These are phyloP conservation scores for Microcebus lehilahytsara DNA, from an alignment of 2,113 vertebrate genomes.

Conservation along the genomic window DNA sequence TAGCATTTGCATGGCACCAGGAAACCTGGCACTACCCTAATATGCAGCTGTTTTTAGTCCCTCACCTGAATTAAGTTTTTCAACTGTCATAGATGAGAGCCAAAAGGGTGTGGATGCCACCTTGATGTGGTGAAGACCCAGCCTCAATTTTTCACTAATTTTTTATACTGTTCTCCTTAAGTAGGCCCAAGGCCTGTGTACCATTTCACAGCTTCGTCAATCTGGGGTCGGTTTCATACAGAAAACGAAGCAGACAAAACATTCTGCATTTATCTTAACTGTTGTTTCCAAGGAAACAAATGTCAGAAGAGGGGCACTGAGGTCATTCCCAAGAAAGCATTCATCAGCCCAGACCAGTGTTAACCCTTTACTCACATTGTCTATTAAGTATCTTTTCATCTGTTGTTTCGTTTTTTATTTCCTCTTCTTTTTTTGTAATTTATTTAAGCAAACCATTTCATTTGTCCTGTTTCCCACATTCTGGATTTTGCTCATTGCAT, in stretches of 20 bases:
- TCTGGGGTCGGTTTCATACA: background rate
- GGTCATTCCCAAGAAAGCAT: background rate
- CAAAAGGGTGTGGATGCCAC: background rate
- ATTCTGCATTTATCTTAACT: background rate
- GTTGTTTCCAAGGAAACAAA: background rate
- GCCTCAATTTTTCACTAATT: background rate
- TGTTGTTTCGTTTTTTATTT: background rate
- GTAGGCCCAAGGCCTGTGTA: background rate
- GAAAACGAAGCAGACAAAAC: background rate
- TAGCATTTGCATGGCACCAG: background rate
- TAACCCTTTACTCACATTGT: background rate
- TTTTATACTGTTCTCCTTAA: background rate
- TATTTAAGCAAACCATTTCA: background rate
- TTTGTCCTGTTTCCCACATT: background rate
- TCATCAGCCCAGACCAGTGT: background rate
- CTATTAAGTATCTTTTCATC: background rate
- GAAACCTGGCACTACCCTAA: background rate
- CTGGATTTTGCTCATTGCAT: background rate
- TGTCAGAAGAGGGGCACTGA: background rate
- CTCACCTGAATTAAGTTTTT: background rate
- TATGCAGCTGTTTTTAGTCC: background rate
- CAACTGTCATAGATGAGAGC: accelerated
- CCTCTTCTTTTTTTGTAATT: background rate
- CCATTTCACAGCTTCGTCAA: background rate
- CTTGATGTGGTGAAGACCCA: background rate